phyloP scores from a whole-genome alignment of 2,113 vertebrate genomes.

The Rissa tridactyla region DNA sequence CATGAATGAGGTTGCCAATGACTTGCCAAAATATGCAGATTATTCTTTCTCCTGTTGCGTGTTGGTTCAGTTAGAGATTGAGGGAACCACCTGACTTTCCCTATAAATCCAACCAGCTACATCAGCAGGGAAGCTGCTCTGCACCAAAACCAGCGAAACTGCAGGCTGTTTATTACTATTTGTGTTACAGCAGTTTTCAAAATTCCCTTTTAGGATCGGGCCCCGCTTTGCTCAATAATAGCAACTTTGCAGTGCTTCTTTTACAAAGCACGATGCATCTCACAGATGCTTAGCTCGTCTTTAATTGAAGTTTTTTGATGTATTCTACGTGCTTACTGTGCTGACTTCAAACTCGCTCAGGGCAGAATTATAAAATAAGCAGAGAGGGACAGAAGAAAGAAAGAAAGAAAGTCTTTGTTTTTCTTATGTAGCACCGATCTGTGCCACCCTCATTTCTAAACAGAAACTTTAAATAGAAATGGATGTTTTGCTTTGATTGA shows the following conservation, averaged over 20 bases:
- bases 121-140: not conserved
- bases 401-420: conserved; percentile 13
- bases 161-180: not conserved
- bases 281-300: not conserved
- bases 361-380: conserved; percentile 16
- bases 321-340: not conserved
- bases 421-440: not conserved
- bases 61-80: not conserved
- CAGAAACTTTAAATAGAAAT: conserved; percentile 40
- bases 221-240: not conserved
- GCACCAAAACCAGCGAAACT: not conserved
- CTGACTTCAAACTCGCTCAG: not conserved
- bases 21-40: not conserved
- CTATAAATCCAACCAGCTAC: not conserved
- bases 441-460: conserved; percentile 24
- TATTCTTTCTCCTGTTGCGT: not conserved
- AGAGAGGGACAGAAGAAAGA: not conserved
- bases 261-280: not conserved
- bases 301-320: not conserved
- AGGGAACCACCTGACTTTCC: not conserved
- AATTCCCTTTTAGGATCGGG: not conserved
- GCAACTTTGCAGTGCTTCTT: not conserved
- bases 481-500: not conserved
- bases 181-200: not conserved
- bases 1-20: not conserved